These are phyloP conservation scores for Galagoides demidoff DNA, from an alignment of 2,797 vertebrate genomes.

Conservation along the genomic window DNA sequence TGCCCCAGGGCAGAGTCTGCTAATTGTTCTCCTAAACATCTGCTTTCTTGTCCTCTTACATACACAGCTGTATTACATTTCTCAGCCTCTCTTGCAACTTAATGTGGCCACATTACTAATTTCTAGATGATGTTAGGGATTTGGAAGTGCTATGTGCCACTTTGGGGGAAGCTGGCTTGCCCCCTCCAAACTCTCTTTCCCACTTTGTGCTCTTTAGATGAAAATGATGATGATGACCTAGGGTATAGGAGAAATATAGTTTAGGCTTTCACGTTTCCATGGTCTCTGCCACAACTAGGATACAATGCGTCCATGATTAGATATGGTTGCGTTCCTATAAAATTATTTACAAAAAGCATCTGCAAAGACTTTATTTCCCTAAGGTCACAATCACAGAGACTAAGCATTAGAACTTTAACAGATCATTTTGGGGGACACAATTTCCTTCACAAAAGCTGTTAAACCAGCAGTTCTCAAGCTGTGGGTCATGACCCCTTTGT, in stretches of 20 bases:
- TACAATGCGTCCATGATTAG: neutral
- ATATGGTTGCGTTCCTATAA: neutral
- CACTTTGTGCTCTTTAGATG: neutral
- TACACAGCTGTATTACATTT: neutral
- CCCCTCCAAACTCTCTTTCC: neutral
- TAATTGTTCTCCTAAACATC: neutral
- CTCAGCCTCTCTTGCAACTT: neutral
- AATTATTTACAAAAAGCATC: neutral
- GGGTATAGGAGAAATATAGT: neutral
- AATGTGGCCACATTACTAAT: neutral
- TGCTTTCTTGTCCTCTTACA: neutral
- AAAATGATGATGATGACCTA: neutral
- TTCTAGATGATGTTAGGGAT: neutral
- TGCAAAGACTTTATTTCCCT: neutral
- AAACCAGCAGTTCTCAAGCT: neutral
- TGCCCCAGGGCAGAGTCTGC: neutral
- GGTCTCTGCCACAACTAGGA: neutral
- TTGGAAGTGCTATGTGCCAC: neutral
- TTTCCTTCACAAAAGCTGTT: neutral
- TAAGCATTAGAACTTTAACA: neutral
- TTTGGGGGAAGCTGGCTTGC: neutral
- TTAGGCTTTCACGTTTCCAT: neutral
- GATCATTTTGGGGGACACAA: neutral
- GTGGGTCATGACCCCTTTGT: too few relatives aligned
- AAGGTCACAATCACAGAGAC: neutral